Evolutionary conservation across 2,888 invertebrate species (phyloP).

Genomic region (Tenthredo notha): DNA sequence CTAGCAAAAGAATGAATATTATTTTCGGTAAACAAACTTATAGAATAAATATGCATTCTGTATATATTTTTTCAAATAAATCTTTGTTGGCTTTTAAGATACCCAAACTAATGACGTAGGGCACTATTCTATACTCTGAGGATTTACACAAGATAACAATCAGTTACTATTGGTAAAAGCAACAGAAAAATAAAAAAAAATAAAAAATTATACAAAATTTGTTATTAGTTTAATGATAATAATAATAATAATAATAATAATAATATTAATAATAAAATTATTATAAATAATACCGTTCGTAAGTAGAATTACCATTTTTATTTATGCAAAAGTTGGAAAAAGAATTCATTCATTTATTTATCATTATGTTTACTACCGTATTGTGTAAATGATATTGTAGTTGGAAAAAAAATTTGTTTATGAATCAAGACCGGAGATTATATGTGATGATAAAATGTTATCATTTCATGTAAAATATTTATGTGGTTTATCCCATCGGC

Average conservation of each 20-base stretch:
- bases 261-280: constrained; percentile 68
- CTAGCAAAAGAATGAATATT: background rate
- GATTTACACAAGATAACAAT: constrained; percentile 66
- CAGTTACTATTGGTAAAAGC: constrained; percentile 59
- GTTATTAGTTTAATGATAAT: constrained; percentile 69
- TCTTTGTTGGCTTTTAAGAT: constrained; percentile 55
- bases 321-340: constrained; percentile 43
- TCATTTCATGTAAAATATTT: background rate
- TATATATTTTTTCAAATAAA: constrained; percentile 39
- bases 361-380: background rate
- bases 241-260: constrained; percentile 68
- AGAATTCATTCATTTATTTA: constrained; percentile 23
- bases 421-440: background rate
- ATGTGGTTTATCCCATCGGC: background rate
- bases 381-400: background rate
- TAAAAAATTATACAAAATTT: constrained; percentile 47
- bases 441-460: background rate
- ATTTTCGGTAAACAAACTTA: background rate
- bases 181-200: constrained; percentile 34
- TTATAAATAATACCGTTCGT: constrained; percentile 71
- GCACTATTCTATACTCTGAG: constrained; percentile 66
- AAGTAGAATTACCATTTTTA: constrained; percentile 67
- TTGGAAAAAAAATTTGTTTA: background rate
- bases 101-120: constrained; percentile 59
- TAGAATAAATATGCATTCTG: constrained; percentile 19